Percentiles rank a stretch among this genome's conserved stretches.
Evolutionary conservation across 2,888 invertebrate genomes (phyloP).

Genomic region (Rhamphomyia laevipes): DNA sequence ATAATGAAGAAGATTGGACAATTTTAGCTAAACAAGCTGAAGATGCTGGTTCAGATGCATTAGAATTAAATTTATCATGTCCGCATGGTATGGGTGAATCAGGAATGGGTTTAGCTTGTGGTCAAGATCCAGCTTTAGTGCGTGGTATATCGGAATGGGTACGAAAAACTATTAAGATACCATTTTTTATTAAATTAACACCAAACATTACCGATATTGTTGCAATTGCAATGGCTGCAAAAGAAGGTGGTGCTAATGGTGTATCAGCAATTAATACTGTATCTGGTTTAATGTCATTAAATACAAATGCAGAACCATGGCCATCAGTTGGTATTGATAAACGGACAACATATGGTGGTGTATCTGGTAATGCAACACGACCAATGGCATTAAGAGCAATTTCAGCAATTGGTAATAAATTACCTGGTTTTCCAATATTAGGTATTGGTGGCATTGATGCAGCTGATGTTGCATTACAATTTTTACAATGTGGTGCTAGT

Average conservation of each 20-base stretch:
- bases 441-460: conserved; percentile 97
- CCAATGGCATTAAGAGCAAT: conserved; percentile 90
- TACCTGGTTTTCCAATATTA: conserved; percentile 85
- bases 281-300: conserved; percentile 83
- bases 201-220: conserved; percentile 95
- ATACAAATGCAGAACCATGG: conserved; percentile 77
- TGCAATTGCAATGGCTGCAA: conserved; percentile 77
- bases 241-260: conserved; percentile 84
- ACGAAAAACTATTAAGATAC: conserved; percentile 70
- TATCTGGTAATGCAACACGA: conserved; percentile 87
- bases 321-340: conserved; percentile 71
- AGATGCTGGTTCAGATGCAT: conserved; percentile 79
- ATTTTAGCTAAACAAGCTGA: conserved; percentile 66
- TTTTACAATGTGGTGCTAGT: conserved; percentile 84
- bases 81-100: conserved; percentile 98
- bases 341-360: conserved; percentile 87
- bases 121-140: conserved; percentile 85
- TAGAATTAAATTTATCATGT: conserved; percentile 93
- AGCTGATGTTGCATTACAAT: conserved; percentile 91
- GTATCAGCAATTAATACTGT: conserved; percentile 98
- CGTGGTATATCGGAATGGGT: conserved; percentile 88
- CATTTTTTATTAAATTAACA: conserved; percentile 94
- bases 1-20: conserved; percentile 78
- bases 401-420: conserved; percentile 68
- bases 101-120: conserved; percentile 97